A percentile compares a stretch with the other conserved stretches of the same genome.
Conservation (phyloP, 2,888 invertebrate genomes). For the Sinohyriopsis cumingii region DNA sequence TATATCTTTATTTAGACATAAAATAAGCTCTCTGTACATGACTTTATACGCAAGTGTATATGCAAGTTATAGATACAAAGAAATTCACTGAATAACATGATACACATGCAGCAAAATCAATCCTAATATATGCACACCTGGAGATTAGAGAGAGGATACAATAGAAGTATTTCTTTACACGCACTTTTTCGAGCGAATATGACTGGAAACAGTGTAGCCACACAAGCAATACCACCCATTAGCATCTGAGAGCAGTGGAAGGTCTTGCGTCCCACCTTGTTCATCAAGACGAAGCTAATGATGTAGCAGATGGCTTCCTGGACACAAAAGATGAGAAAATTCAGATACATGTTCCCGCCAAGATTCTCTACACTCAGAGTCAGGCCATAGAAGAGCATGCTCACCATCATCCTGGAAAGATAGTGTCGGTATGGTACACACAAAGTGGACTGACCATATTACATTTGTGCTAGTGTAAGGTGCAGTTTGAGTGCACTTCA, state of each 20-base stretch:
- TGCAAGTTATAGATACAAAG: too few species aligned
- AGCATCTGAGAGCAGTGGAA: constrained; percentile 5
- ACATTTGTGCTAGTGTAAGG: too few species aligned
- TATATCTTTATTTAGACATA: too few species aligned
- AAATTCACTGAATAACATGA: too few species aligned
- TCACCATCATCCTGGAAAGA: constrained; percentile 4
- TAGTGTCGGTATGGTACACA: too few species aligned
- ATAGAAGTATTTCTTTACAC: not conserved
- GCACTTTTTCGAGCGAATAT: constrained; percentile 3
- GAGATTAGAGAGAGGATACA: not conserved
- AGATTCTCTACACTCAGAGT: constrained; percentile 4
- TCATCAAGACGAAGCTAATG: not conserved
- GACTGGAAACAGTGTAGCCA: constrained; percentile 1
- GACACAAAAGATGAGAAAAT: constrained; percentile 1
- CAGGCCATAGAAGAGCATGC: constrained; percentile 6
- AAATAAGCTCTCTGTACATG: too few species aligned
- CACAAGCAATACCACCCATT: constrained; percentile 5
- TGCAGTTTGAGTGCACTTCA: too few species aligned
- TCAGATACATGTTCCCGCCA: constrained; percentile 7
- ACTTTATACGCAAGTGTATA: too few species aligned
- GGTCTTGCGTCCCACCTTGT: not conserved
- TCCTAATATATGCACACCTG: too few species aligned
- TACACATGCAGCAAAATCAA: too few species aligned
- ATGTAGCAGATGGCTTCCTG: constrained; percentile 3
- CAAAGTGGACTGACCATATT: too few species aligned